Base-by-base conservation (phyloP, 2,888 invertebrate genomes). In the Petrophora chlorosata region DNA sequence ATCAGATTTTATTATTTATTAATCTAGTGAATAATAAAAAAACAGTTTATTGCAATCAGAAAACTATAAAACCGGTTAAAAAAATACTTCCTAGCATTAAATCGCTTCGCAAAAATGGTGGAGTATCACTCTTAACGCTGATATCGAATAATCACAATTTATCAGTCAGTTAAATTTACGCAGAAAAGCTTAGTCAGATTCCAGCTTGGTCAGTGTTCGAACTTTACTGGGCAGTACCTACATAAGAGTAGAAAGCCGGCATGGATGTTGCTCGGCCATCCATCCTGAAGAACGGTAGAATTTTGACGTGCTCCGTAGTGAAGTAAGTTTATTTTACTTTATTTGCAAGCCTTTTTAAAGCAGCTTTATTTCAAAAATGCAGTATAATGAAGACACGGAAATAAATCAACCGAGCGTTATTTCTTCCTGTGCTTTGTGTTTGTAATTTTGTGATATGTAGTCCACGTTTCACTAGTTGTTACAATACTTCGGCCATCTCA, bases 201-300 rank as follows among this genome's bases (percentile, higher is more conserved):
- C 10, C 0, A 19, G 19, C 25, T 22, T 33, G 32, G 33, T 32
- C 48, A 47, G 35, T 45, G 33, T 26, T 22, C 36, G 33, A 40
- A 28, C 53, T 44, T 42, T 47, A 10, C 8, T 36, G n/a, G n/a
- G 26, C 23, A 14, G 40, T 44, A 43, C 29, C n/a, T n/a, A 2
- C 35, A 50, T 53, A 45, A 53, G 23, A 29, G 12, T 13, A 23
- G 30, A 28, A 28, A 42, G 28, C 13, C n/a, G 52, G 53, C 13
- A 66, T 74, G 70, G 64, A 75, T 52, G 51, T 73, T 30, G 52
- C 60, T 3, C 47, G 55, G 8, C 49, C 54, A 1, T 53, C 59
- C 16, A 60, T 70, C 19, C 32, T 67, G 12, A 53, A 53, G 2
- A 77, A 77, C 58, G 52, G 62, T 10, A 62, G 59, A 10, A 61